Percentiles rank a stretch among this genome's conserved stretches.
These are phyloP conservation scores for Acanthis flammea DNA, from an alignment of 2,797 vertebrate genomes.

Conservation along the genomic window DNA sequence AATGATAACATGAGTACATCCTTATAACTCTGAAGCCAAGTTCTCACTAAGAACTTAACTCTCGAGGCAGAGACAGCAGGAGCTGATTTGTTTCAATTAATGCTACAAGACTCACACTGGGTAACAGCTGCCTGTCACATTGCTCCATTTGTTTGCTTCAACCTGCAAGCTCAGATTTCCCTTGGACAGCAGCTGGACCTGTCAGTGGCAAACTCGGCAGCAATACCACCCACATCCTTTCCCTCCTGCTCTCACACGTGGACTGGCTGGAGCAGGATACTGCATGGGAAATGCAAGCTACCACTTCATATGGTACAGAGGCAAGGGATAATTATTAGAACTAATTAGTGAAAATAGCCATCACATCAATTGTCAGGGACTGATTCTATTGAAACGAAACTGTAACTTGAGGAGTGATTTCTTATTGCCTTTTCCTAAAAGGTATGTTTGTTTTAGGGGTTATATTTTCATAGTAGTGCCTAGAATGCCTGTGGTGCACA, in stretches of 20 bases:
- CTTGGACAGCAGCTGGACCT: background rate
- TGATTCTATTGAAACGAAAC: background rate
- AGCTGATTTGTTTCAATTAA: background rate
- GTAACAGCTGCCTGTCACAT: background rate
- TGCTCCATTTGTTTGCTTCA: background rate
- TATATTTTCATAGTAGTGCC: background rate
- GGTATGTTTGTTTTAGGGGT: background rate
- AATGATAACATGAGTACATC: background rate
- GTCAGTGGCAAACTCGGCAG: background rate
- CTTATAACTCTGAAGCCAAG: background rate
- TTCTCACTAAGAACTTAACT: background rate
- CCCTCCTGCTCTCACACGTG: rapidly evolving
- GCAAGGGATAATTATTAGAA: background rate
- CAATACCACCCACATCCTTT: background rate
- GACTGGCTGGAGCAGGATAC: background rate
- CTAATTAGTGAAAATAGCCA: background rate
- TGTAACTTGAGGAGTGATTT: background rate
- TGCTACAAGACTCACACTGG: rapidly evolving
- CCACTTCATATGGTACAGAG: rapidly evolving
- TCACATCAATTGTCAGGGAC: background rate
- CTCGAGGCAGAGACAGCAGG: background rate
- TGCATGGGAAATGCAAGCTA: background rate
- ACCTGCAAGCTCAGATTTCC: background rate
- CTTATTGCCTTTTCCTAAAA: background rate
- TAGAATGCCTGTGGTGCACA: rapidly evolving